Base-by-base conservation (phyloP, 2,888 invertebrate genomes). In the Metellina segmentata region DNA sequence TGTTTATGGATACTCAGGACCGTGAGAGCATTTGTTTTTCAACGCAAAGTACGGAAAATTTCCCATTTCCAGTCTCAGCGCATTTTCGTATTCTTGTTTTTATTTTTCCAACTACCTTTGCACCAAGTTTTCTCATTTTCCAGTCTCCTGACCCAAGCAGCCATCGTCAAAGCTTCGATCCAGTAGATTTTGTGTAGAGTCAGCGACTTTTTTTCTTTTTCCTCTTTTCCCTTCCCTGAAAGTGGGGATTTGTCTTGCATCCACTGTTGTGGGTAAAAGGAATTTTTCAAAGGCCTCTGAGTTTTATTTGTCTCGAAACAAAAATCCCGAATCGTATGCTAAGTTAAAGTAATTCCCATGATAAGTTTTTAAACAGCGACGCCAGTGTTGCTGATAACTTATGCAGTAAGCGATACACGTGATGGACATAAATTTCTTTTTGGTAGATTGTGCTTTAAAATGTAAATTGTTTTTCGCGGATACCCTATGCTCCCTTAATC, bases 161-260 rank as follows among this genome's bases (percentile, higher is more conserved):
- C 89, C 82, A 82, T 89, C 81, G 69, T 49, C 77, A 51, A 82
- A 77, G 77, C 70, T 89, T 89, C 89, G 89, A 89, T 89, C 82
- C 82, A 89, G 75, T 89, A 89, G 89, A 82, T 82, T 89, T 89
- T 83, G 89, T 89, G 79, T 77, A 89, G 61, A 61, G 89, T 89
- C 89, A 89, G 89, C 89, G 75, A 75, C 77, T 51, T 61, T 79
- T 72, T 61, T 71, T 72, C 77, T 51, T 52, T 34, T 53, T 13
- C 85, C 71, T 61, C 19, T 16, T 51, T 20, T 74, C 11, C 75
- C 75, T 85, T 75, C 69, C 13, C 53, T n/a, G 78, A 81, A 81
- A 87, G 52, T 82, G 82, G 77, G 81, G 89, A 82, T 89, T 89
- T 89, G 89, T 89, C 87, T 70, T 81, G 87, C 81, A 74, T 81